Conservation (phyloP, 2,113 vertebrate species). For the Pteruthius melanotis region DNA sequence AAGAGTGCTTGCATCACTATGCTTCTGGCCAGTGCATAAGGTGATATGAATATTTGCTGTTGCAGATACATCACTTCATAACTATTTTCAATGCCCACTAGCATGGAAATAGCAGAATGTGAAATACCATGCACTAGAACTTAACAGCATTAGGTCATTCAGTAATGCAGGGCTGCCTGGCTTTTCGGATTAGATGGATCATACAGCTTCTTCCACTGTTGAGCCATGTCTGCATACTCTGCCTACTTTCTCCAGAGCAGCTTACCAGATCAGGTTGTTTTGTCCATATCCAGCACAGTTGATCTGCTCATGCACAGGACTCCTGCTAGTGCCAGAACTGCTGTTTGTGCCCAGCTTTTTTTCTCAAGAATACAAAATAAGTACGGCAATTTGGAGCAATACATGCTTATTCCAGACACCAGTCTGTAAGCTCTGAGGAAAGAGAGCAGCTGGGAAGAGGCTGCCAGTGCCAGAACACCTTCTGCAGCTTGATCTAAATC, state of each 20-base stretch:
- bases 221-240: neutral
- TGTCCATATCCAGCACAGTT: neutral
- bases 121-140: neutral
- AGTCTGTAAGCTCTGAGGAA: neutral
- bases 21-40: neutral
- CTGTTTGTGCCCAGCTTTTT: neutral
- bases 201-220: neutral
- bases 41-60: slow-evolving; percentile 17
- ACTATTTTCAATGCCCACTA: slow-evolving; percentile 45
- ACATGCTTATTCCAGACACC: neutral
- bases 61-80: neutral
- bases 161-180: neutral
- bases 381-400: neutral
- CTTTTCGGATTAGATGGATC: neutral
- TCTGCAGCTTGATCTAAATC: neutral
- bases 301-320: neutral
- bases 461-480: neutral
- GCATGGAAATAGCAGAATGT: neutral
- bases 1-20: neutral
- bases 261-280: neutral
- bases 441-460: neutral
- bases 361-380: neutral
- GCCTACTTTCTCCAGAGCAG: neutral
- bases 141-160: slow-evolving; percentile 29
- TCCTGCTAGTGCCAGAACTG: neutral